phyloP scores from a whole-genome alignment of 2,888 invertebrate genomes.

The Dyspetes luteomarginatus region DNA sequence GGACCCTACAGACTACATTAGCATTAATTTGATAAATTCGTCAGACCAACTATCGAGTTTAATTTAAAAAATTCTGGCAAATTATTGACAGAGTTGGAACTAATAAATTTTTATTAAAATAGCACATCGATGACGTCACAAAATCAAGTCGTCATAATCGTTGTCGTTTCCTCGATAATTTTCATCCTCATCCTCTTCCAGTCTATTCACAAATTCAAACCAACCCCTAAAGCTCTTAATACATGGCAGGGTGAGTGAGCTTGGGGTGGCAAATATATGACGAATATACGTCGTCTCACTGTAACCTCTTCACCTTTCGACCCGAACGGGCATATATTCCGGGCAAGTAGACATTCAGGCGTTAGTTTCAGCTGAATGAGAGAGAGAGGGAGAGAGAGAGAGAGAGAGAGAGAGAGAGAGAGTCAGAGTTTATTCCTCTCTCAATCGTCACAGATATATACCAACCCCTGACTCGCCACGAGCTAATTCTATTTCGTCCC shows the following conservation, averaged over 20 bases:
- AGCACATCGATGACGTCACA: too few relatives aligned
- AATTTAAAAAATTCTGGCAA: too few relatives aligned
- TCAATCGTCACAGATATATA: conserved; percentile 42
- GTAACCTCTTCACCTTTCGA: conserved; percentile 69
- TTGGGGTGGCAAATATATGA: background rate
- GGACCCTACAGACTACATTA: too few relatives aligned
- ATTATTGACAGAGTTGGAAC: too few relatives aligned
- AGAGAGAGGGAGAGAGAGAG: conserved; percentile 11
- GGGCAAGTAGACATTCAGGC: background rate
- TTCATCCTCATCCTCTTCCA: background rate
- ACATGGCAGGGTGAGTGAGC: background rate
- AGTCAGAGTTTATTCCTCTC: conserved; percentile 58
- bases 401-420: conserved; percentile 23
- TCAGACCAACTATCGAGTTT: too few relatives aligned
- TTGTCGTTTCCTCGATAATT: conserved; percentile 2
- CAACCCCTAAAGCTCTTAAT: background rate
- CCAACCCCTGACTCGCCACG: conserved; percentile 34
- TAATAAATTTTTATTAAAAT: too few relatives aligned
- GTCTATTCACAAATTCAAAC: conserved; percentile 23
- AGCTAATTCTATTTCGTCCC: conserved; percentile 59
- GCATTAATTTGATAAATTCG: too few relatives aligned
- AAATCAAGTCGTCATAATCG: too few relatives aligned
- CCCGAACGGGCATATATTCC: conserved; percentile 42
- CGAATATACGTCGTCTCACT: conserved; percentile 18
- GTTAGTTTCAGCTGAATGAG: conserved; percentile 1